Percentiles rank a stretch among this genome's conserved stretches.
Conservation (phyloP, 1,140 invertebrate species). For the Acromyrmex echinatior region DNA sequence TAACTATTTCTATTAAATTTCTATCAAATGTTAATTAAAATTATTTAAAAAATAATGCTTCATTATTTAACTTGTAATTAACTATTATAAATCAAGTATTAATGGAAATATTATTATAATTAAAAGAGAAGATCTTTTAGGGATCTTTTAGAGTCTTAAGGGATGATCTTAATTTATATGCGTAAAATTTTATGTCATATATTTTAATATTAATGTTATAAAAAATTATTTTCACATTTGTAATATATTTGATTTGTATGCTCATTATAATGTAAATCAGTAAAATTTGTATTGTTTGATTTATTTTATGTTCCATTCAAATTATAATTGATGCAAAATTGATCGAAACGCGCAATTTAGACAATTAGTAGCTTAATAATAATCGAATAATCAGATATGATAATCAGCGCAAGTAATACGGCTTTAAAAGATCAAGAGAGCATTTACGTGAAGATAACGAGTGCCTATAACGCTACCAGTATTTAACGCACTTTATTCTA, state of each 20-base stretch:
- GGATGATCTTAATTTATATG: background rate
- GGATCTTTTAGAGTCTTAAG: background rate
- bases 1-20: background rate
- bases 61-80: background rate
- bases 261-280: background rate
- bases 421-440: conserved; percentile 46
- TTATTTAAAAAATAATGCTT: background rate
- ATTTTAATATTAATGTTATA: background rate
- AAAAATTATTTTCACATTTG: background rate
- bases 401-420: conserved; percentile 75
- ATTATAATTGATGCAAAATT: background rate
- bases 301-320: background rate
- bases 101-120: background rate
- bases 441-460: conserved; percentile 74
- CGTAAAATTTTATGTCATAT: background rate
- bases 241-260: background rate
- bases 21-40: conserved; percentile 4
- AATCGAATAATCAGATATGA: conserved; percentile 74
- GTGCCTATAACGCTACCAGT: background rate
- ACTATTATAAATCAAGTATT: background rate
- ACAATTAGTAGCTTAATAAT: conserved; percentile 73
- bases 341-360: background rate
- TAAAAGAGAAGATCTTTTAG: background rate
- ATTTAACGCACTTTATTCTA: conserved; percentile 58
- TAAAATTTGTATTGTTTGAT: background rate